Base-by-base conservation (phyloP, 2,113 vertebrate genomes). In the Antechinus flavipes region DNA sequence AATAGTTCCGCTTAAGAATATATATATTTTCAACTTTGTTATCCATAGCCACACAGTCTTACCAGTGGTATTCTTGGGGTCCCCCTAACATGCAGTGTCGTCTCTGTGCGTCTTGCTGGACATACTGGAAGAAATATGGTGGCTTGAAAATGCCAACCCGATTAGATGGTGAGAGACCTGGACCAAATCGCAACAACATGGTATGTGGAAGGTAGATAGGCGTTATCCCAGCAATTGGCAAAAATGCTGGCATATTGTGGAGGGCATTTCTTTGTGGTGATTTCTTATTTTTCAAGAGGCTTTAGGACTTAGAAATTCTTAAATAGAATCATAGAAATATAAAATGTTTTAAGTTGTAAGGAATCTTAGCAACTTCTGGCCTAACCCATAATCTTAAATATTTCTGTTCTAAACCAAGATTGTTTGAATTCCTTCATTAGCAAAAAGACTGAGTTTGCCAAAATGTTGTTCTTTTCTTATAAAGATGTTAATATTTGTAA, bases 31-130 rank as follows among this genome's bases (percentile, higher is more conserved):
- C 98, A 98, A 98, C 98, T 98, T 98, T 98, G 98, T 98, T 98
- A 97, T 99, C 98, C 98, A 98, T 97, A 99, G 99, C 99, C 98
- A 99, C 99, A 98, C 99, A 99, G 98, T 99, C 99, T 96, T 99
- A 99, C 99, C 99, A 99, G 99, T 99, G 99, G 99, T 99, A 99
- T 99, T 99, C 99, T 96, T 99, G 99, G 99, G 99, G 99, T 96
- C 99, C 99, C 95, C 99, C 99, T 97, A 99, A 99, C 99, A 99
- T 99, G 99, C 99, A 99, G 99, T 99, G 99, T 99, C 99, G 99
- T 91, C 99, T 99, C 95, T 99, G 99, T 96, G 99, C 99, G 89
- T 99, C 99, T 98, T 99, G 99, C 98, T 99, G 99, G 99, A 99
- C 99, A 6, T 99, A 99, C 98, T 99, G 99, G 99, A 99, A 99